Base-by-base conservation (phyloP, 2,888 invertebrate species). In the Coelogynopora nodosa region DNA sequence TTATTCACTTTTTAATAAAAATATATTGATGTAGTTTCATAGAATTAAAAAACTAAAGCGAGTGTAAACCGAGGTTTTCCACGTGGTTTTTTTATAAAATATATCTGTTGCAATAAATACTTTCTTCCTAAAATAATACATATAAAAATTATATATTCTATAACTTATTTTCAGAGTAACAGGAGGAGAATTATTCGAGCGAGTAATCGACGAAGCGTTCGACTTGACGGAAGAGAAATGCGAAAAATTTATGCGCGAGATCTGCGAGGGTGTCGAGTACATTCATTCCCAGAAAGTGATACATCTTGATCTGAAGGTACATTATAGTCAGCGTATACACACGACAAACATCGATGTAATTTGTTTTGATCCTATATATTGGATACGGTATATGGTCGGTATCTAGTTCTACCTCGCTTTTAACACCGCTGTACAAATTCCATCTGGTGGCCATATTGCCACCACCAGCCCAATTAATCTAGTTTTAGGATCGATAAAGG, bases 141-240 rank as follows among this genome's bases (percentile, higher is more conserved):
- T 26, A 26, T 10, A 80, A 80, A 10, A n/a, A 80, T 80, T 80
- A 10, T 13, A 13, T 81, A 5, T 23, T 13, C 13, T n/a, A n/a
- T n/a, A n/a, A n/a, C n/a, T n/a, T n/a, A 26, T 5, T 83, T 84
- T 81, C 93, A 99, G 99, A 90, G 97, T 99, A 90, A 95, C 96
- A 90, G 99, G 99, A 5, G 99, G 99, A 0, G 99, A 99, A 92
- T 93, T 99, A 80, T 99, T 99, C 92, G 99, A 99, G 92, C 94
- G 99, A 86, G 98, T 99, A 29, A 98, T 99, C 88, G 97, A 97
- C 90, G 99, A 99, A 90, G 97, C 97, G 92, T 99, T 98, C 91
- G 94, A 98, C 87, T 93, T 99, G 88, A 98, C 98, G 0, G 99
- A 99, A 92, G 94, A 96, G 88, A 96, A 97, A 2, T 98, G 98